A percentile compares a stretch with the other conserved stretches of the same genome.
Conservation (phyloP, 1,140 invertebrate genomes). For the Penaeus vannamei region DNA sequence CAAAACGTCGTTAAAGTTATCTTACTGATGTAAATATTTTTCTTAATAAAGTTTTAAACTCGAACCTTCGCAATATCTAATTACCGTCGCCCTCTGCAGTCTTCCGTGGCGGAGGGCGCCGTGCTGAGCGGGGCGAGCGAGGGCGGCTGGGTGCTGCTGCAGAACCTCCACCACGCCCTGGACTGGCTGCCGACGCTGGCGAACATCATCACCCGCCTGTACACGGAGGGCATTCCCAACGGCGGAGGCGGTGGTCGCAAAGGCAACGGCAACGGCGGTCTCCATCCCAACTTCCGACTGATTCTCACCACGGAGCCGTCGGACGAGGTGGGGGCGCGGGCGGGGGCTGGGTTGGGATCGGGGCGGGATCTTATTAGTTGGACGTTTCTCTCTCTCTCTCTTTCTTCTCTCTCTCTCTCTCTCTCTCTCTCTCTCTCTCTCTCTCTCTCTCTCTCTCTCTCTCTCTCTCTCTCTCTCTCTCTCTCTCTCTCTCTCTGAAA, state of each 20-base stretch:
- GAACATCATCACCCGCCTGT: constrained; percentile 38
- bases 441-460: constrained; percentile 23
- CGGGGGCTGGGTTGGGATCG: neutral
- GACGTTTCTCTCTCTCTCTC: neutral
- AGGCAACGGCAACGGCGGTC: neutral
- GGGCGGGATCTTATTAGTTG: neutral
- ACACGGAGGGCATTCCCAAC: neutral
- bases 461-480: neutral
- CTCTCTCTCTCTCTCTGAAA: no score
- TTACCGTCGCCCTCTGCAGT: constrained; percentile 10
- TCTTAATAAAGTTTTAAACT: no score
- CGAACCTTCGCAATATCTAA: neutral
- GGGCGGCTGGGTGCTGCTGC: constrained; percentile 57
- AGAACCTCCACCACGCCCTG: constrained; percentile 60
- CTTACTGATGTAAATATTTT: no score
- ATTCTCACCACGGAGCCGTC: constrained; percentile 59
- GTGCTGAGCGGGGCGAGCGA: constrained; percentile 23
- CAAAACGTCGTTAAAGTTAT: no score
- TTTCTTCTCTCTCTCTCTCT: constrained; percentile 11
- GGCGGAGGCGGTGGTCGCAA: neutral
- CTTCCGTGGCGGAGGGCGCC: constrained; percentile 42
- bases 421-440: constrained; percentile 11
- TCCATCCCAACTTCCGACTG: constrained; percentile 54
- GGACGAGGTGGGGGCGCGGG: constrained; percentile 68
- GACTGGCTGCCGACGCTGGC: constrained; percentile 58